Evolutionary conservation across 1,140 invertebrate genomes (phyloP).

Genomic region (Centruroides vittatus): DNA sequence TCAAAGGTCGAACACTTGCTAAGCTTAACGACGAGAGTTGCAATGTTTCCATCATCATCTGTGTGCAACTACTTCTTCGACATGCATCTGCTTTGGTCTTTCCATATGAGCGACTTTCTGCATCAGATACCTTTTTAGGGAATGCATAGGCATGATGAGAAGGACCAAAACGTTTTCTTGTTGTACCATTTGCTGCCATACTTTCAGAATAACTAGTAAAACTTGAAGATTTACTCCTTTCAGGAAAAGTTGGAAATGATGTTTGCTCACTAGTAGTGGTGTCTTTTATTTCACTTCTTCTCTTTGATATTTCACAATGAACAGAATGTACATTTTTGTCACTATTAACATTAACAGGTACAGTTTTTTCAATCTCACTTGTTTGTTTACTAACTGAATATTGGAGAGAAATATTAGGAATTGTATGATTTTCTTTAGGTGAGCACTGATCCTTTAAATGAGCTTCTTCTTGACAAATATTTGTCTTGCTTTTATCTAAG

Average conservation of each 20-base stretch:
- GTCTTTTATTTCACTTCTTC: background rate
- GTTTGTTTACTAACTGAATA: too few relatives aligned
- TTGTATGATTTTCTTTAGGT: too few relatives aligned
- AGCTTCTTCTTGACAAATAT: too few relatives aligned
- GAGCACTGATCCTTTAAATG: too few relatives aligned
- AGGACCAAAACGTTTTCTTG: conserved; percentile 1
- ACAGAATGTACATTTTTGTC: background rate
- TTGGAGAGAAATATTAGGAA: too few relatives aligned
- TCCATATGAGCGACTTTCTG: conserved; percentile 9
- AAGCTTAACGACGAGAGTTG: conserved; percentile 7
- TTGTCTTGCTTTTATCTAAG: too few relatives aligned
- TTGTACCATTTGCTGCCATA: background rate
- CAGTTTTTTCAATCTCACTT: too few relatives aligned
- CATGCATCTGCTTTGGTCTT: conserved; percentile 6
- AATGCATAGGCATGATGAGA: conserved; percentile 6
- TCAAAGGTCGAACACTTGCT: background rate
- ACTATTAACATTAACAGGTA: too few relatives aligned
- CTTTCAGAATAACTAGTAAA: background rate
- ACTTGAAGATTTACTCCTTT: background rate
- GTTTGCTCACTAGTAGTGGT: background rate
- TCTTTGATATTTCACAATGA: background rate
- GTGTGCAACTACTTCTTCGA: conserved; percentile 10
- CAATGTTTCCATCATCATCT: conserved; percentile 11
- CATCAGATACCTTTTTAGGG: conserved; percentile 15
- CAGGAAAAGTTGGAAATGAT: background rate